These are phyloP conservation scores for Marasmarcha lunaedactyla DNA, from an alignment of 2,888 invertebrate genomes.

Conservation along the genomic window DNA sequence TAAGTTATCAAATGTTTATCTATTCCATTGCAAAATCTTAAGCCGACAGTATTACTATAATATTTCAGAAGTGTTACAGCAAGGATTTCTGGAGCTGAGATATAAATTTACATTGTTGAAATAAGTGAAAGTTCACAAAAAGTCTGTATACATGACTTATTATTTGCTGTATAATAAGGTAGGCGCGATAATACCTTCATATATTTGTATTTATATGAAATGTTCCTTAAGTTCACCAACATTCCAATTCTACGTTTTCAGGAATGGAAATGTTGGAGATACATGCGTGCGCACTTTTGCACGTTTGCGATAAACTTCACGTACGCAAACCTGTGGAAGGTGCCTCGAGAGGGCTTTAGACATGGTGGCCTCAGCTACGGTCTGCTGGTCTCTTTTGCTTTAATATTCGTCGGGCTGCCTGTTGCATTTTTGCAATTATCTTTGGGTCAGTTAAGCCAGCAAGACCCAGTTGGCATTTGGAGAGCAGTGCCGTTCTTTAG, in stretches of 20 bases:
- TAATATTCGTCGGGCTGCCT: constrained; percentile 65
- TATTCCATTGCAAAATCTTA: too few relatives aligned
- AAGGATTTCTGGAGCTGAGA: too few relatives aligned
- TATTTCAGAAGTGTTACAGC: too few relatives aligned
- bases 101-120: too few relatives aligned
- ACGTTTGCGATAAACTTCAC: constrained; percentile 68
- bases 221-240: too few relatives aligned
- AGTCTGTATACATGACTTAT: too few relatives aligned
- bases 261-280: neutral
- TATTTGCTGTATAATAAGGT: too few relatives aligned
- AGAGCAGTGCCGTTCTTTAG: constrained; percentile 74
- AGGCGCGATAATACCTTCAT: too few relatives aligned
- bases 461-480: constrained; percentile 75
- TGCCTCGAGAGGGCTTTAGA: constrained; percentile 63
- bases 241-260: neutral
- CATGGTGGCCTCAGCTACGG: constrained; percentile 65
- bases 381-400: constrained; percentile 55
- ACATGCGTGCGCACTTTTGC: constrained; percentile 39
- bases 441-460: constrained; percentile 74
- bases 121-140: too few relatives aligned
- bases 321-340: constrained; percentile 69
- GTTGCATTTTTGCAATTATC: constrained; percentile 72
- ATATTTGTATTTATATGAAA: too few relatives aligned
- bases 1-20: too few relatives aligned
- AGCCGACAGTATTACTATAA: too few relatives aligned